Conservation (phyloP, 2,797 vertebrate species). For the Selene dorsalis region DNA sequence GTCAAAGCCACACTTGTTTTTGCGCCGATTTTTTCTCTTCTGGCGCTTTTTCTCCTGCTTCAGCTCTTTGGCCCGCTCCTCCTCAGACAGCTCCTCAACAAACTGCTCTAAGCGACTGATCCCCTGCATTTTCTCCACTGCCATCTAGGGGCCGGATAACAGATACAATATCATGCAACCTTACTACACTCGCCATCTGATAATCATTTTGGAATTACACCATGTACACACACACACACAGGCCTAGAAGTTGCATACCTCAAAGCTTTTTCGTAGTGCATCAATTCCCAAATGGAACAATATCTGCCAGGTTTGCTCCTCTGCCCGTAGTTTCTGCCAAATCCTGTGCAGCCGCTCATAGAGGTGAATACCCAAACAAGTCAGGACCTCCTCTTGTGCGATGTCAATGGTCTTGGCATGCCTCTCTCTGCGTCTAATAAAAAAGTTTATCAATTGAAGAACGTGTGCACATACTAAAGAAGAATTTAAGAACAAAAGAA, state of each 20-base stretch:
- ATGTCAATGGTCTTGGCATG: conserved; percentile 99
- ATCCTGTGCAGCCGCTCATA: conserved; percentile 96
- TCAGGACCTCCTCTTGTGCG: conserved; percentile 98
- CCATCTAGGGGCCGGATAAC: conserved; percentile 84
- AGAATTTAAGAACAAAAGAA: neutral
- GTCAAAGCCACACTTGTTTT: conserved; percentile 95
- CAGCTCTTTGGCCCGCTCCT: conserved; percentile 94
- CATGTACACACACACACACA: neutral
- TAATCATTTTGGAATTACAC: neutral
- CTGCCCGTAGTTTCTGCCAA: conserved; percentile 97
- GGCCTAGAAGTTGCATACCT: conserved; percentile 81
- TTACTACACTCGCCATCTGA: neutral
- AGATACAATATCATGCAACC: neutral
- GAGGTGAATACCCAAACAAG: conserved; percentile 96
- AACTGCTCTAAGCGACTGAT: conserved; percentile 97
- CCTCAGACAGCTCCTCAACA: conserved; percentile 96
- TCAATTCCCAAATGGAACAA: conserved; percentile 96
- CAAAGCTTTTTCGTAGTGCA: conserved; percentile 95
- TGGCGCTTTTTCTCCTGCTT: conserved; percentile 98
- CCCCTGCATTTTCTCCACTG: conserved; percentile 97
- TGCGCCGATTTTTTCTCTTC: conserved; percentile 95
- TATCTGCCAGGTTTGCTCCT: conserved; percentile 99
- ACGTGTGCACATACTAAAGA: neutral
- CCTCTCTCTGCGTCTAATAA: conserved; percentile 90
- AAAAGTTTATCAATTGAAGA: neutral